Conservation (phyloP, 2,888 invertebrate genomes). For the Mylabris sibirica region DNA sequence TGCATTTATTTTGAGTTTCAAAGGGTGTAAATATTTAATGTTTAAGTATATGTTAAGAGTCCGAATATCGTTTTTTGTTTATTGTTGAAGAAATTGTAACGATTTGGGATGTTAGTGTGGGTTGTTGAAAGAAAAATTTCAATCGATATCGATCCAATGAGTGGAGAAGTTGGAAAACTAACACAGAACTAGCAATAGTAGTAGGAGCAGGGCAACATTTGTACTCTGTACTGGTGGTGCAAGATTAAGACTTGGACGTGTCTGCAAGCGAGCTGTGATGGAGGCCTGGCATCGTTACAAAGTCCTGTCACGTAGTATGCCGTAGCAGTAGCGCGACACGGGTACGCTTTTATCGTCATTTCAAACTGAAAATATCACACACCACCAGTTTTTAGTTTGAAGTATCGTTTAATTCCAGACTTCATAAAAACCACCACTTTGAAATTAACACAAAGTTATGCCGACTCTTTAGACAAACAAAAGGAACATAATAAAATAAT, state of each 20-base stretch:
- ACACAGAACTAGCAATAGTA: constrained; percentile 35
- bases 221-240: constrained; percentile 53
- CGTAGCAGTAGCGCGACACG: constrained; percentile 57
- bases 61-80: constrained; percentile 12
- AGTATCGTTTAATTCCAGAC: constrained; percentile 47
- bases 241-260: constrained; percentile 59
- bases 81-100: constrained; percentile 32
- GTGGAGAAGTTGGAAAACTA: constrained; percentile 31
- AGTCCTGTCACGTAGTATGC: constrained; percentile 54
- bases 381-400: constrained; percentile 56
- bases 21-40: constrained; percentile 23
- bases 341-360: constrained; percentile 60
- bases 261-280: constrained; percentile 49
- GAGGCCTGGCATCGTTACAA: constrained; percentile 43
- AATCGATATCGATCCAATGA: constrained; percentile 42
- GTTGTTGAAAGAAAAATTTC: constrained; percentile 25
- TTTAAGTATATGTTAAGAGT: constrained; percentile 17
- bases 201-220: constrained; percentile 48
- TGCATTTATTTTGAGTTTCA: neutral
- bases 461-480: constrained; percentile 23
- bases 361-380: constrained; percentile 59
- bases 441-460: constrained; percentile 35
- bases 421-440: constrained; percentile 38
- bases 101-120: constrained; percentile 25
- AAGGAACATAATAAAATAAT: constrained; percentile 9